Evolutionary conservation across 2,888 invertebrate genomes (phyloP).

Genomic region (Perdita meconis): DNA sequence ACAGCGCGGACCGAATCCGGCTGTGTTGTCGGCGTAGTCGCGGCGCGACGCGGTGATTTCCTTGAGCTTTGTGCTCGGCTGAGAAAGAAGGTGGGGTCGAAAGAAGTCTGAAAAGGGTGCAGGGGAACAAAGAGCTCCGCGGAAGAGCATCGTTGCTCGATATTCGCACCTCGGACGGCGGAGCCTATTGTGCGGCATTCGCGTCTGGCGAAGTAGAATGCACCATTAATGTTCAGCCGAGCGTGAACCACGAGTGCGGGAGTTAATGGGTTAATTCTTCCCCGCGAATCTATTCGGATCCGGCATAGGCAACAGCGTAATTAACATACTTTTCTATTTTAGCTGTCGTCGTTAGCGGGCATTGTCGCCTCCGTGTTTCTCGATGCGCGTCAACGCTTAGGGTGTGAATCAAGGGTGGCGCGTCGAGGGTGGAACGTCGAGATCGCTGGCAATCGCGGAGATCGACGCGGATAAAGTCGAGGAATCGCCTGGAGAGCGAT

Average conservation of each 20-base stretch:
- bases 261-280: conserved; percentile 34
- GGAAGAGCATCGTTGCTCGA: conserved; percentile 25
- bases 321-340: conserved; percentile 36
- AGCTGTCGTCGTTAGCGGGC: conserved; percentile 2
- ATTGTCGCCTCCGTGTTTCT: not conserved
- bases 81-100: too few relatives aligned
- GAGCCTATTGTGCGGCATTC: conserved; percentile 25
- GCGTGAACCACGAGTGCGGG: conserved; percentile 31
- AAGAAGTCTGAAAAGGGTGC: not conserved
- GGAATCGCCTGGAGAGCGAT: conserved; percentile 21
- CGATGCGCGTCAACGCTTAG: not conserved
- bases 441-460: conserved; percentile 1
- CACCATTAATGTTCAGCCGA: conserved; percentile 38
- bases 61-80: too few relatives aligned
- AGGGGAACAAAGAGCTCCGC: conserved; percentile 20
- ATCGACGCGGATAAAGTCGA: conserved; percentile 36
- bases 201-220: conserved; percentile 28
- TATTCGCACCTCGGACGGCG: conserved; percentile 25
- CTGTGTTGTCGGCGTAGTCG: too few relatives aligned
- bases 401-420: not conserved
- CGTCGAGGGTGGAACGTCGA: not conserved
- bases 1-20: not conserved
- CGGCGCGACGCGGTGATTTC: too few relatives aligned
- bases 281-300: conserved; percentile 4
- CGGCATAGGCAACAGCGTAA: conserved; percentile 20